Percentiles rank a stretch among this genome's conserved stretches.
Evolutionary conservation across 2,797 vertebrate species (phyloP).

Genomic region (Nasua narica): DNA sequence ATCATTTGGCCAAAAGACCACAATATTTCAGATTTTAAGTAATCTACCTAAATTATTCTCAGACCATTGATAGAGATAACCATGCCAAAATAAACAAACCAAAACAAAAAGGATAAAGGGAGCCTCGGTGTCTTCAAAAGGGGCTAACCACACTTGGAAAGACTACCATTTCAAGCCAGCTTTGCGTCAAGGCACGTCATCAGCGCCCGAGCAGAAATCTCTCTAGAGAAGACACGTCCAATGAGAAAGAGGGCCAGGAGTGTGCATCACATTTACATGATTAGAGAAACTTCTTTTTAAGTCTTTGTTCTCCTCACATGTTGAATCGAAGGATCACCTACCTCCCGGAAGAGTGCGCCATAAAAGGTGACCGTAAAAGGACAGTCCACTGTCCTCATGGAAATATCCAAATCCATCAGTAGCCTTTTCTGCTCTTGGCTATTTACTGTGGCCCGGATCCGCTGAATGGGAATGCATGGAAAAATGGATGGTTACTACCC

Average conservation of each 20-base stretch:
- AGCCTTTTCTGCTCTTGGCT: constrained; percentile 97
- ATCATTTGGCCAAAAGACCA: not conserved
- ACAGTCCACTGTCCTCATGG: constrained; percentile 97
- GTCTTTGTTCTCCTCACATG: not conserved
- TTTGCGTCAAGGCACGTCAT: no score
- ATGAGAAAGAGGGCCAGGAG: not conserved
- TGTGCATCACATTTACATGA: rapidly evolving
- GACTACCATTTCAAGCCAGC: not conserved
- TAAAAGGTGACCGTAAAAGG: constrained; percentile 97
- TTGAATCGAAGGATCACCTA: constrained; percentile 68
- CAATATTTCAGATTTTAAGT: not conserved
- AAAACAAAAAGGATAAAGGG: not conserved
- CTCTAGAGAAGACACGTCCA: not conserved
- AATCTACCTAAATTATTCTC: not conserved
- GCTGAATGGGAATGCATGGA: constrained; percentile 78
- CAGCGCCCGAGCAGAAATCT: not conserved
- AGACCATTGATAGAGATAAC: not conserved
- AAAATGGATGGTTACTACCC: not conserved
- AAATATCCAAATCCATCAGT: constrained; percentile 96
- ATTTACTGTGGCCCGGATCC: constrained; percentile 96
- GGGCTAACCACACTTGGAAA: not conserved
- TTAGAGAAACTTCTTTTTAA: not conserved
- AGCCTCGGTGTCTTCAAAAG: not conserved
- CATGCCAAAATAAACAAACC: not conserved
- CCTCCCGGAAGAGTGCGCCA: constrained; percentile 96